A percentile compares a stretch with the other conserved stretches of the same genome.
phyloP scores from a whole-genome alignment of 2,888 invertebrate genomes.

The Lepidochitona cinerea region DNA sequence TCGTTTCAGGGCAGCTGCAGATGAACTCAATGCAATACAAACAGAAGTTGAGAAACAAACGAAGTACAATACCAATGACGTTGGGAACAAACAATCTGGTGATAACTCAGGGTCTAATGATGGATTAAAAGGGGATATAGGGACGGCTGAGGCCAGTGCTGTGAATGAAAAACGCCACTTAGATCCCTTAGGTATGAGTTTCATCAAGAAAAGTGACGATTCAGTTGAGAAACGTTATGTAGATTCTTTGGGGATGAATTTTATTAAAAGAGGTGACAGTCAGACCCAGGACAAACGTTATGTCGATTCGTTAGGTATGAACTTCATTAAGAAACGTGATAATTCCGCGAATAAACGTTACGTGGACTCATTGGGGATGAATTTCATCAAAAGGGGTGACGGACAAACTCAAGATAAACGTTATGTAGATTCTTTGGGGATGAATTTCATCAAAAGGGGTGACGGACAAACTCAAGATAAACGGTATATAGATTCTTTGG shows the following conservation, averaged over 20 bases:
- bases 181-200: no score
- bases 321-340: not conserved
- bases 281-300: not conserved
- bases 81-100: no score
- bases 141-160: no score
- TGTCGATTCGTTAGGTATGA: not conserved
- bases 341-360: not conserved
- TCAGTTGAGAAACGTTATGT: not conserved
- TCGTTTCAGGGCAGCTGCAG: no score
- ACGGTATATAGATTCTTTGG: not conserved
- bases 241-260: not conserved
- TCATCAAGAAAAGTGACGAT: slow-evolving; percentile 5
- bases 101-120: no score
- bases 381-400: not conserved
- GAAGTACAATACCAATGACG: no score
- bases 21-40: no score
- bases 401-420: not conserved
- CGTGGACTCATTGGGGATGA: not conserved
- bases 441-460: not conserved
- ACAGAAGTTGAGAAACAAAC: no score
- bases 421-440: not conserved
- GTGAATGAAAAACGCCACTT: no score
- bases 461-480: not conserved
- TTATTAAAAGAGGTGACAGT: no score
- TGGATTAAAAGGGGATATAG: no score